These are phyloP conservation scores for Lynx canadensis DNA, from an alignment of 2,113 vertebrate species.

Conservation along the genomic window DNA sequence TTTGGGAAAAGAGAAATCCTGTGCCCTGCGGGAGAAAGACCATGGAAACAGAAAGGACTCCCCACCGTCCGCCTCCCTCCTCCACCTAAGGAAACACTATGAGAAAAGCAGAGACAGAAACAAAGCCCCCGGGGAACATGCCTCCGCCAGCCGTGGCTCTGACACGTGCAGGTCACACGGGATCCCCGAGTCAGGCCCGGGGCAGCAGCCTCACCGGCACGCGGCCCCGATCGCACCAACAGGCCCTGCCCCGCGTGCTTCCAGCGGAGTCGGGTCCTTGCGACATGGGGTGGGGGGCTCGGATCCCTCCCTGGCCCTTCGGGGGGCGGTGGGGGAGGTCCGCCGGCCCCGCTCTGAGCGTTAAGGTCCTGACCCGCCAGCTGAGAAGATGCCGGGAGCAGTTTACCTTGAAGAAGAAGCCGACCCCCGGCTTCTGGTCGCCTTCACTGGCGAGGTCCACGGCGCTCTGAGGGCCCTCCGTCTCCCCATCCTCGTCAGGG, in stretches of 20 bases:
- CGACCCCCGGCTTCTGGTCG: constrained; percentile 93
- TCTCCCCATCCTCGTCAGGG: constrained; percentile 84
- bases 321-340: too few relatives aligned
- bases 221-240: not conserved
- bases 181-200: not conserved
- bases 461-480: constrained; percentile 78
- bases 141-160: too few relatives aligned
- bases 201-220: not conserved
- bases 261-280: rapidly evolving
- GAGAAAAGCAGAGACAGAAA: not conserved
- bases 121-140: rapidly evolving
- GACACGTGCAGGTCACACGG: rapidly evolving
- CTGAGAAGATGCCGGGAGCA: rapidly evolving
- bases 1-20: not conserved
- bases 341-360: rapidly evolving
- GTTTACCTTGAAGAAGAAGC: constrained; percentile 97
- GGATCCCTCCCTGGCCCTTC: not conserved
- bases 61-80: not conserved
- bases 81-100: not conserved
- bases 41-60: rapidly evolving
- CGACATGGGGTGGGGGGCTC: not conserved
- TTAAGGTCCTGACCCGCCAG: rapidly evolving
- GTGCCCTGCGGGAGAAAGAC: not conserved
- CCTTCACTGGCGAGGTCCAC: constrained; percentile 82
- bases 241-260: not conserved